These are phyloP conservation scores for Urosaurus nigricauda DNA, from an alignment of 2,797 vertebrate genomes.

Conservation along the genomic window DNA sequence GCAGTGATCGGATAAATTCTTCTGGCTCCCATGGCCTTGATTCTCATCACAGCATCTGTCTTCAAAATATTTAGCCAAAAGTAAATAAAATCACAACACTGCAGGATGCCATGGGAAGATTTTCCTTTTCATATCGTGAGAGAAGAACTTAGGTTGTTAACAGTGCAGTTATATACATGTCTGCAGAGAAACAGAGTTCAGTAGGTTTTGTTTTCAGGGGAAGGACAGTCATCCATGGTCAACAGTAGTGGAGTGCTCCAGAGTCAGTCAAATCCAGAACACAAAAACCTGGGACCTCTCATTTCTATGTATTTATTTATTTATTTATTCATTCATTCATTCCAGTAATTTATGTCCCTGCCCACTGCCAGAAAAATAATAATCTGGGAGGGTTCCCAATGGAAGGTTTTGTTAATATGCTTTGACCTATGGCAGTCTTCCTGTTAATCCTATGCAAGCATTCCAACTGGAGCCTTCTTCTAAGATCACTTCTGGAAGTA, in stretches of 20 bases:
- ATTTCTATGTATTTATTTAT: no score
- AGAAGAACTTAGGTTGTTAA: not conserved
- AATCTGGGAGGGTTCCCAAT: no score
- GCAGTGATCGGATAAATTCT: slow-evolving; percentile 25
- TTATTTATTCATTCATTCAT: no score
- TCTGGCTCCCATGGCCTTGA: slow-evolving; percentile 11
- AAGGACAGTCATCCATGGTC: not conserved
- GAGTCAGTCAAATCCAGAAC: not conserved
- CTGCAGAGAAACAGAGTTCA: not conserved
- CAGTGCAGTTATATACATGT: not conserved
- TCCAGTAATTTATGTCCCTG: not conserved
- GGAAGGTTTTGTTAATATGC: no score
- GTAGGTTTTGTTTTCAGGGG: not conserved
- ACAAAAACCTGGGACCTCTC: no score
- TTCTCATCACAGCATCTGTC: slow-evolving; percentile 45
- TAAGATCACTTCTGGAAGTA: not conserved
- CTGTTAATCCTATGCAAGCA: not conserved
- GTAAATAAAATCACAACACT: slow-evolving; percentile 8
- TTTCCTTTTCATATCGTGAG: not conserved
- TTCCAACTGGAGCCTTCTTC: not conserved
- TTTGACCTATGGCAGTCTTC: not conserved
- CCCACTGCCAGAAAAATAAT: not conserved
- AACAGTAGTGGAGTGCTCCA: not conserved
- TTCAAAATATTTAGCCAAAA: slow-evolving; percentile 39
- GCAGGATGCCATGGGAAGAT: slow-evolving; percentile 16